Evolutionary conservation across 2,888 invertebrate species (phyloP), one percentile per base, ranked within the genome.

Genomic region (Acanthosepion lycidas): DNA sequence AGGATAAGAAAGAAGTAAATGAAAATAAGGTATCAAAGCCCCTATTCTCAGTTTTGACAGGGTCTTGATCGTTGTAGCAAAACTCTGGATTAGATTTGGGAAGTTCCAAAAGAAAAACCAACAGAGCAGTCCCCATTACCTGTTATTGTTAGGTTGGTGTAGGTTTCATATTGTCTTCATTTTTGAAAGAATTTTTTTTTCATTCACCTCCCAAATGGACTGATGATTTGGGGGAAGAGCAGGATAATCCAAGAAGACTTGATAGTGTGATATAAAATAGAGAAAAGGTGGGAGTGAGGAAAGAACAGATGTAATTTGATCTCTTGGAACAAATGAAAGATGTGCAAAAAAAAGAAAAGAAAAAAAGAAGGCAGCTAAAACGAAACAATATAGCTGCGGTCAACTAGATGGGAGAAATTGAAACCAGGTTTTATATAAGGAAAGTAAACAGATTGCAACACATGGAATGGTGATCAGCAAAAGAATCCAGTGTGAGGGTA

Each of bases 371-470:
- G n/a, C 4, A 78, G n/a, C 4, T n/a, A 33, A 78, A n/a, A 33
- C 18, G n/a, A n/a, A 33, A 78, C 8, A 33, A 78, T 33, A 12
- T 78, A 12, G 78, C 78, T n/a, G 12, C 3, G 78, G 78, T 4
- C 78, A 78, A 12, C 15, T n/a, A 23, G 15, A 78, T 15, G 33
- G 5, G 0, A 78, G n/a, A 78, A 78, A 78, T n/a, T n/a, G n/a
- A 78, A 33, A 78, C n/a, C 78, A 78, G 78, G 78, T 78, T 78
- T 78, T 23, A 78, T 78, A n/a, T 33, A n/a, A n/a, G 78, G n/a
- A 78, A 78, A 78, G n/a, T 78, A 78, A 78, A 78, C 78, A n/a
- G 78, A 78, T 78, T 78, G 33, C 78, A 78, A n/a, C 78, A 78
- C 33, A 78, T 33, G 78, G 78, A 78, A 78, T 78, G 78, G 78